Evolutionary conservation across 2,888 invertebrate species (phyloP).

Genomic region (Hydropsyche betteni): DNA sequence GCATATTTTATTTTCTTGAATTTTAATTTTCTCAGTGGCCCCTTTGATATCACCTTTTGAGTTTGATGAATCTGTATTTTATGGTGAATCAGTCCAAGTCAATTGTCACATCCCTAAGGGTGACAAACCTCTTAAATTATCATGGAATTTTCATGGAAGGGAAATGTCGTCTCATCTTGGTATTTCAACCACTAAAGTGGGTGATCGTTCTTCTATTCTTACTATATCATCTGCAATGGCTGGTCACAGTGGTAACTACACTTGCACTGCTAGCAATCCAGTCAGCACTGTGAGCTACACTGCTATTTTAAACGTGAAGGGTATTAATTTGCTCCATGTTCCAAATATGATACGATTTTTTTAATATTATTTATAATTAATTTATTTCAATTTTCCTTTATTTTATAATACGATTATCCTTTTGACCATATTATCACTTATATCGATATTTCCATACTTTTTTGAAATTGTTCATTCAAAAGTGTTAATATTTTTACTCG

Average conservation of each 20-base stretch:
- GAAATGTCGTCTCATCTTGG: constrained; percentile 65
- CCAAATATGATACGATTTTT: too few relatives aligned
- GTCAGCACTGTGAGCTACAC: constrained; percentile 73
- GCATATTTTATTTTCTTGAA: too few relatives aligned
- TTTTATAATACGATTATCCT: too few relatives aligned
- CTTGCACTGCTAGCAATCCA: constrained; percentile 76
- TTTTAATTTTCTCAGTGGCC: constrained; percentile 65
- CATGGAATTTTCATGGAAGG: constrained; percentile 77
- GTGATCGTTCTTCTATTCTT: constrained; percentile 70
- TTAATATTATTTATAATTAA: constrained; percentile 34
- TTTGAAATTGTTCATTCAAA: too few relatives aligned
- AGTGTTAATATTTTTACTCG: too few relatives aligned
- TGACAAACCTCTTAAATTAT: constrained; percentile 76
- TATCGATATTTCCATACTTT: too few relatives aligned
- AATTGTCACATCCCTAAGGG: constrained; percentile 72
- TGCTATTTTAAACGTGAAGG: constrained; percentile 72
- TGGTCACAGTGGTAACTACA: constrained; percentile 78
- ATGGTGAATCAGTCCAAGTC: constrained; percentile 67
- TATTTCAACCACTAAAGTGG: constrained; percentile 66
- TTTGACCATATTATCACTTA: too few relatives aligned
- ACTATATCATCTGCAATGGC: constrained; percentile 74
- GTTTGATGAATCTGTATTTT: constrained; percentile 67
- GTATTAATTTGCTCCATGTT: constrained; percentile 58
- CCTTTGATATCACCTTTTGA: constrained; percentile 69
- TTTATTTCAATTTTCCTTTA: too few relatives aligned